Percentiles rank a stretch among this genome's conserved stretches.
phyloP scores from a whole-genome alignment of 2,888 invertebrate genomes.

The Synergus gifuensis region DNA sequence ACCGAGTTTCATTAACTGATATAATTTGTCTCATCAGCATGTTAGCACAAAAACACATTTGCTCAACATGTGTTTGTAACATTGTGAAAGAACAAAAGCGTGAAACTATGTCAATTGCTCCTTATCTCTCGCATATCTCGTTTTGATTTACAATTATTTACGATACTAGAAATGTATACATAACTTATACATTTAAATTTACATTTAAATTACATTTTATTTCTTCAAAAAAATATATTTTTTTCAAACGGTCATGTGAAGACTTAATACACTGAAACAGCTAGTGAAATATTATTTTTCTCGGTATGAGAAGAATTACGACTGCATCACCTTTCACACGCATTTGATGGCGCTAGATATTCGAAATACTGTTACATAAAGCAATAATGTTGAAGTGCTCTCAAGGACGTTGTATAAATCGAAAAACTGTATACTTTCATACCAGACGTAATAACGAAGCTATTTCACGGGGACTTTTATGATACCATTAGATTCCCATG shows the following conservation, averaged over 20 bases:
- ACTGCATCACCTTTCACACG: neutral
- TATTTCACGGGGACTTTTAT: neutral
- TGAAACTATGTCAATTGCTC: neutral
- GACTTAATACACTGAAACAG: neutral
- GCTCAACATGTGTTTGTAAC: neutral
- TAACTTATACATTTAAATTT: neutral
- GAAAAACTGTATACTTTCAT: constrained; percentile 14
- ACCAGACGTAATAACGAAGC: neutral
- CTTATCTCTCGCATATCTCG: neutral
- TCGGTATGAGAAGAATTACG: neutral
- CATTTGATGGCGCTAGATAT: neutral
- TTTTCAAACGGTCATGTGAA: neutral
- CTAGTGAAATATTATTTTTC: neutral
- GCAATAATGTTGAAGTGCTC: neutral
- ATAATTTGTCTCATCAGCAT: neutral
- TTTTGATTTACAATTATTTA: neutral
- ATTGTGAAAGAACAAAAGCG: neutral
- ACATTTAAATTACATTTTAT: too few species aligned
- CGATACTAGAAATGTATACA: neutral
- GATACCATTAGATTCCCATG: constrained; percentile 27
- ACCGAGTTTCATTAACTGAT: neutral
- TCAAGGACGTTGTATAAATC: neutral
- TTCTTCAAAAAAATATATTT: too few species aligned
- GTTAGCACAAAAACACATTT: neutral
- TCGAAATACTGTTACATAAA: constrained; percentile 15